These are phyloP conservation scores for Corticium candelabrum DNA, from an alignment of 37 sponge, comb jelly and placozoan genomes.

Conservation along the genomic window DNA sequence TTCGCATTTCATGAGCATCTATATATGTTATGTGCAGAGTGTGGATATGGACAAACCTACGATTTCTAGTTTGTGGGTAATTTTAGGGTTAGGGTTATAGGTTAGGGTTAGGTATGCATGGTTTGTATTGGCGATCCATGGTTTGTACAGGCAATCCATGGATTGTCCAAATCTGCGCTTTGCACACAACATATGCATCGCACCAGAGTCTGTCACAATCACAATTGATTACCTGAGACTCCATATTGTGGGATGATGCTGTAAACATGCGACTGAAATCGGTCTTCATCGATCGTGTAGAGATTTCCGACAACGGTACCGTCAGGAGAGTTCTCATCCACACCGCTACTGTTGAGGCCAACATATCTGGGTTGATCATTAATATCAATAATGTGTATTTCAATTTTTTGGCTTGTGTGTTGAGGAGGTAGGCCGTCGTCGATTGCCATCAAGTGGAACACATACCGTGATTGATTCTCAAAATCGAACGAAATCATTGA, in stretches of 20 bases:
- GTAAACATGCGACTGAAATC: not conserved
- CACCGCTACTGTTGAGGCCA: conserved; percentile 1
- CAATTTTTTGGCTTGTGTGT: not conserved
- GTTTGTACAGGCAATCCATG: no score
- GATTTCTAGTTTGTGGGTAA: no score
- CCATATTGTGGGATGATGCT: not conserved
- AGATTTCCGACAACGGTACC: not conserved
- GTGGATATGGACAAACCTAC: no score
- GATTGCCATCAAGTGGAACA: not conserved
- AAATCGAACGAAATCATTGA: not conserved
- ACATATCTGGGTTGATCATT: conserved; percentile 3
- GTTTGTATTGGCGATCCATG: no score
- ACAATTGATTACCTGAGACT: no score
- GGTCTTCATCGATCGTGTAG: not conserved
- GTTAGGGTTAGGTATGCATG: no score
- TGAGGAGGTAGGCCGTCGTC: not conserved
- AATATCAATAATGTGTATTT: not conserved
- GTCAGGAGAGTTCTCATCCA: not conserved
- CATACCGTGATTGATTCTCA: not conserved
- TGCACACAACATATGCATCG: no score
- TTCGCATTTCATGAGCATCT: not conserved
- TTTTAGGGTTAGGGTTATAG: no score
- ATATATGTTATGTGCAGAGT: no score
- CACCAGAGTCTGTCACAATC: no score
- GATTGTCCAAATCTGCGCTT: no score